Percentiles rank a stretch among this genome's conserved stretches.
These are phyloP conservation scores for Labeo calbasu DNA, from an alignment of 2,797 vertebrate species.

Conservation along the genomic window DNA sequence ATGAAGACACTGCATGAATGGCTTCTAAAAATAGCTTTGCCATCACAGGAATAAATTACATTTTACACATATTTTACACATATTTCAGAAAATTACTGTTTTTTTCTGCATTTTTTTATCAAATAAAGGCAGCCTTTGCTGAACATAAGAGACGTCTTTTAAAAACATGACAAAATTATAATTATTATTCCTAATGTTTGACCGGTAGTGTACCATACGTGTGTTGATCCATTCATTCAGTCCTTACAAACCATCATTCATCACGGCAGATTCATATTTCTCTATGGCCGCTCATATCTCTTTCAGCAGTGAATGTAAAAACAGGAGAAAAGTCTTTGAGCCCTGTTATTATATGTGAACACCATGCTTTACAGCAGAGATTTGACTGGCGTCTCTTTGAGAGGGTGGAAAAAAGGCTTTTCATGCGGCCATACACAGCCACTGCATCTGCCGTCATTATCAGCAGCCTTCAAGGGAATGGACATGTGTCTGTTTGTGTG, in stretches of 20 bases:
- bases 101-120: too few species aligned
- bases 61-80: too few species aligned
- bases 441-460: slow-evolving; percentile 20
- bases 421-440: slow-evolving; percentile 8
- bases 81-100: too few species aligned
- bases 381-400: slow-evolving; percentile 45
- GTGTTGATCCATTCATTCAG: slow-evolving; percentile 2
- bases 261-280: slow-evolving; percentile 6
- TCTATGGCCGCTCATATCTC: slow-evolving; percentile 26
- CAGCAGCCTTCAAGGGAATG: slow-evolving; percentile 9
- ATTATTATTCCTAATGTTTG: not conserved
- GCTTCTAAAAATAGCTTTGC: too few species aligned
- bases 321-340: slow-evolving; percentile 13
- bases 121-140: too few species aligned
- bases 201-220: too few species aligned
- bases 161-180: not conserved
- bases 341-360: slow-evolving; percentile 12
- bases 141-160: not conserved
- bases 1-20: too few species aligned
- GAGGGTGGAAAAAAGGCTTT: slow-evolving; percentile 8
- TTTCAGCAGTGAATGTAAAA: slow-evolving; percentile 22
- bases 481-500: slow-evolving; percentile 27
- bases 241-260: not conserved
- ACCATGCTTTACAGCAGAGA: not conserved
- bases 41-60: too few species aligned